A percentile compares a stretch with the other conserved stretches of the same genome.
Conservation (phyloP, 2,797 vertebrate genomes). For the Channa striata region DNA sequence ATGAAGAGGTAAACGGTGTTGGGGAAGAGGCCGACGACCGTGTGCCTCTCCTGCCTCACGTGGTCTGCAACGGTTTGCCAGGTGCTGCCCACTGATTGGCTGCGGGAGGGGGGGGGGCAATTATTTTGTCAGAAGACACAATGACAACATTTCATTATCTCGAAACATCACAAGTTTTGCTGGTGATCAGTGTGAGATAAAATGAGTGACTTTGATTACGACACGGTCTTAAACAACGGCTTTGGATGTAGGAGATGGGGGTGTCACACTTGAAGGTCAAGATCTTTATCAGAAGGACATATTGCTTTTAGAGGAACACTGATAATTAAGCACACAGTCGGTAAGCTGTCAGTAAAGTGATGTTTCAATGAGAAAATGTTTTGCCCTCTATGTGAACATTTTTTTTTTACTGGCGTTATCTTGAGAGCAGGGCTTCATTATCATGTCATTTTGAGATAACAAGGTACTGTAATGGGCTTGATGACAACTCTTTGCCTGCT, state of each 20-base stretch:
- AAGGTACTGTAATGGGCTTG: conserved; percentile 23
- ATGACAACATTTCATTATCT: neutral
- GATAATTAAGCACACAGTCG: conserved; percentile 8
- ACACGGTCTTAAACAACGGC: neutral
- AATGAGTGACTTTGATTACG: neutral
- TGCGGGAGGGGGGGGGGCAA: conserved; percentile 53
- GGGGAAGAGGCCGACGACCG: conserved; percentile 87
- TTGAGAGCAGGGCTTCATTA: conserved; percentile 28
- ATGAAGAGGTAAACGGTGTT: conserved; percentile 94
- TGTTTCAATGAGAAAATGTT: conserved; percentile 1
- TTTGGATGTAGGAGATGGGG: neutral
- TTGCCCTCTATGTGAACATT: conserved; percentile 1
- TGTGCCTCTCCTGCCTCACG: conserved; percentile 91
- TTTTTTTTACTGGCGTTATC: conserved; percentile 33
- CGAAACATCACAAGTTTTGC: neutral
- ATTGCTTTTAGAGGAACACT: neutral
- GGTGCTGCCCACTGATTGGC: conserved; percentile 90
- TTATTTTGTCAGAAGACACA: neutral
- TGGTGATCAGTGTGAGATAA: neutral
- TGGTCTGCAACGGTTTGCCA: conserved; percentile 94
- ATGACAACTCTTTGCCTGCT: conserved; percentile 22
- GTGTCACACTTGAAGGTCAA: conserved; percentile 8
- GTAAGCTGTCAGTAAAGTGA: neutral
- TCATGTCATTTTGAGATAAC: conserved; percentile 42
- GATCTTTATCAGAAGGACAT: conserved; percentile 31